phyloP scores from a whole-genome alignment of 2,888 invertebrate species.

The Plagodis dolabraria region DNA sequence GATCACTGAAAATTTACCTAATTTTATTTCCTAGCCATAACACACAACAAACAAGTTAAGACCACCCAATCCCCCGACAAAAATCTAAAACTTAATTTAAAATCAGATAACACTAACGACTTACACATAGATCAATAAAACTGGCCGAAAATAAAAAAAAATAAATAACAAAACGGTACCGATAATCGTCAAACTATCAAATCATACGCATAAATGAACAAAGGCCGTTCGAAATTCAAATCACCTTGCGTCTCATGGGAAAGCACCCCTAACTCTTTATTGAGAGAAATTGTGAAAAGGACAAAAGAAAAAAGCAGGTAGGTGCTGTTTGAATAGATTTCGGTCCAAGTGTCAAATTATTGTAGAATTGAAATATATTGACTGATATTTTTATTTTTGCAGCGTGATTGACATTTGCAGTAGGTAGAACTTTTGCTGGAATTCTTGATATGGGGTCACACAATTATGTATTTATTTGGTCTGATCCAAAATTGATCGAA shows the following conservation, averaged over 20 bases:
- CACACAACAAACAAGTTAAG: background rate
- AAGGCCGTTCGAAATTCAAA: slow-evolving; percentile 21
- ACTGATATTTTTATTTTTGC: background rate
- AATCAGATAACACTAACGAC: background rate
- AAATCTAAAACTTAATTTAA: background rate
- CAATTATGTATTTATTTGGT: background rate
- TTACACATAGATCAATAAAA: background rate
- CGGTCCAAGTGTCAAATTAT: slow-evolving; percentile 15
- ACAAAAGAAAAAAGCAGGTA: slow-evolving; percentile 27
- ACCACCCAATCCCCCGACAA: slow-evolving; percentile 16
- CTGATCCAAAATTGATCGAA: background rate
- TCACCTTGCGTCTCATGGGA: slow-evolving; percentile 44
- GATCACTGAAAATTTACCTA: no score
- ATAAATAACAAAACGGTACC: background rate
- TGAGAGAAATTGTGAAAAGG: slow-evolving; percentile 30
- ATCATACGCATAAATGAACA: slow-evolving; percentile 22
- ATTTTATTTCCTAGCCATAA: no score
- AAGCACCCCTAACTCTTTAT: slow-evolving; percentile 32
- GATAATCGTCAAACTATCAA: slow-evolving; percentile 3
- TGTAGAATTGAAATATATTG: background rate
- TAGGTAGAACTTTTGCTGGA: slow-evolving; percentile 12
- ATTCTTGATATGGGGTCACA: slow-evolving; percentile 9
- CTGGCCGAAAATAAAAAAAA: background rate
- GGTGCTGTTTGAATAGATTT: slow-evolving; percentile 1
- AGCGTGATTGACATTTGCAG: slow-evolving; percentile 16